Evolutionary conservation across 2,797 vertebrate genomes (phyloP).

Genomic region (Myotis pilosus): DNA sequence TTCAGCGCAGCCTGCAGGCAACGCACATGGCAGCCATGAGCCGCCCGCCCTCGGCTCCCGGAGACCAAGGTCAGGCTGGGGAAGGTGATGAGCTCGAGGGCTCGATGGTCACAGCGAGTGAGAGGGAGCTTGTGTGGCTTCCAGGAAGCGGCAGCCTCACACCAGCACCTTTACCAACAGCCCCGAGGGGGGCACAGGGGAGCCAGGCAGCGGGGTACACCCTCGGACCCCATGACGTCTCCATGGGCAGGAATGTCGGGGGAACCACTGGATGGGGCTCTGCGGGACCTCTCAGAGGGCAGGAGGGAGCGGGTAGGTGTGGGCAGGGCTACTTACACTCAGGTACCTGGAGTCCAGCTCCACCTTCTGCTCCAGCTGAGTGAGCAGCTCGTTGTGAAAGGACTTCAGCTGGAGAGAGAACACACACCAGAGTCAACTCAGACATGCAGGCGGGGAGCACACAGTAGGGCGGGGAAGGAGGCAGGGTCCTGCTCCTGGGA

Average conservation of each 20-base stretch:
- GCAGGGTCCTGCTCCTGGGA: not conserved
- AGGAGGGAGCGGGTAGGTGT: accelerated
- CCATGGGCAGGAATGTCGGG: not conserved
- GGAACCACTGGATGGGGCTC: no score
- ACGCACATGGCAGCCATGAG: not conserved
- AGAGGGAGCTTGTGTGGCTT: accelerated
- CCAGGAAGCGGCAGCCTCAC: accelerated
- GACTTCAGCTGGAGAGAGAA: constrained; percentile 90
- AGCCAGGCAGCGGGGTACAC: accelerated
- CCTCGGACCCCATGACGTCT: accelerated
- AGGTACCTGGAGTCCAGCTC: constrained; percentile 96
- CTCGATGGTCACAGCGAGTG: accelerated
- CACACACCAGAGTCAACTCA: accelerated
- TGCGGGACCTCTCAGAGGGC: not conserved
- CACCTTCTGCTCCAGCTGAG: constrained; percentile 98
- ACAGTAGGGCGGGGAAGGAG: accelerated
- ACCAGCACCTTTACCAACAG: accelerated
- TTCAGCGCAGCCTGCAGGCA: constrained; percentile 92
- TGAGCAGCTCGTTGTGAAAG: constrained; percentile 96
- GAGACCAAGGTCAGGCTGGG: no score
- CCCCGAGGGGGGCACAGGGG: accelerated
- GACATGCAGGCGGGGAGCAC: not conserved
- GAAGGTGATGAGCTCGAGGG: not conserved
- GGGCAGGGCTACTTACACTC: constrained; percentile 88
- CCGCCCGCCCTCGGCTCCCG: accelerated